These are phyloP conservation scores for Polyommatus iphigenia DNA, from an alignment of 2,888 invertebrate species.

Conservation along the genomic window DNA sequence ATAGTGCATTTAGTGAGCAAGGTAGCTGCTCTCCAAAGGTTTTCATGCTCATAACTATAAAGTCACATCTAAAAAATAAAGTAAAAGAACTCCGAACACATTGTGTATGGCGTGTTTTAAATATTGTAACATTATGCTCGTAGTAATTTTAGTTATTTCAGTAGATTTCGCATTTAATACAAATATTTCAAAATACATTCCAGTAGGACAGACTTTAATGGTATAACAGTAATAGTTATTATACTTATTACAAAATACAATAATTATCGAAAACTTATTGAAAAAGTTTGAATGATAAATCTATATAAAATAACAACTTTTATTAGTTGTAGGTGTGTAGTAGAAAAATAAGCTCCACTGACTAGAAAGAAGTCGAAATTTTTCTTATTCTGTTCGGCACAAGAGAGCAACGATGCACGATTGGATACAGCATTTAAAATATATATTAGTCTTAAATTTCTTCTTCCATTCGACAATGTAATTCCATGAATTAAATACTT, in stretches of 20 bases:
- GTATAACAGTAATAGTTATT: not conserved
- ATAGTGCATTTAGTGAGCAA: too few species aligned
- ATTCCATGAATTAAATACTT: too few species aligned
- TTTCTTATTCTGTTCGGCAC: not conserved
- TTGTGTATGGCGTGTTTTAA: too few species aligned
- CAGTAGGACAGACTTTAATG: not conserved
- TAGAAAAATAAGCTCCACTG: not conserved
- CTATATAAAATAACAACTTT: not conserved
- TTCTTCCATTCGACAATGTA: too few species aligned
- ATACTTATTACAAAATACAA: not conserved
- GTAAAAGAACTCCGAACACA: too few species aligned
- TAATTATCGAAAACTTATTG: not conserved
- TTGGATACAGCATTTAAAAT: too few species aligned
- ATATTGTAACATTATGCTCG: too few species aligned
- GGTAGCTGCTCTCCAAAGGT: too few species aligned
- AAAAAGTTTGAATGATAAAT: not conserved
- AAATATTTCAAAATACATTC: not conserved
- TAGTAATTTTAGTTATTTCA: not conserved
- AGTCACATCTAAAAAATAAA: too few species aligned
- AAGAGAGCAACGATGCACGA: too few species aligned
- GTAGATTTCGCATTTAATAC: not conserved
- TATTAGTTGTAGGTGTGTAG: not conserved
- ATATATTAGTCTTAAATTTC: too few species aligned
- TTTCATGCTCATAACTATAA: too few species aligned
- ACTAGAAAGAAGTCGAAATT: not conserved